Evolutionary conservation across 1,140 invertebrate genomes (phyloP).

Genomic region (Apis florea): DNA sequence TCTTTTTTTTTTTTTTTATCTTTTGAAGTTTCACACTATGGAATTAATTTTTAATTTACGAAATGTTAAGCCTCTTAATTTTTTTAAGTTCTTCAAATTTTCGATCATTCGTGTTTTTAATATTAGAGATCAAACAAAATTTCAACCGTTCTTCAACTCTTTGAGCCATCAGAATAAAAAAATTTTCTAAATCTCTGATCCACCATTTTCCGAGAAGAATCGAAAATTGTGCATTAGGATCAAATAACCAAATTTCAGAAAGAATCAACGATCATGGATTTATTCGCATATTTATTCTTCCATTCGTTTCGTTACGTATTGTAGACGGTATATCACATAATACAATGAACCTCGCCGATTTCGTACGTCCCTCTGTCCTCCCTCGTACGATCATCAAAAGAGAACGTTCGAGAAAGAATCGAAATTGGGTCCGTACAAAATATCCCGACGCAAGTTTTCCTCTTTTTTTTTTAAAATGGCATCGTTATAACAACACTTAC

Average conservation of each 20-base stretch:
- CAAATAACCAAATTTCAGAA: too few species aligned
- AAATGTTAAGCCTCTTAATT: neutral
- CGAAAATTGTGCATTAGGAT: too few species aligned
- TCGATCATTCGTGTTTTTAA: neutral
- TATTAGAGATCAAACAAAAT: neutral
- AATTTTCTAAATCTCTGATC: neutral
- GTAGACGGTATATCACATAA: slow-evolving; percentile 62
- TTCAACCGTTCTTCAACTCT: neutral
- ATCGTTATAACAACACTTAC: slow-evolving; percentile 26
- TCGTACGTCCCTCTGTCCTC: slow-evolving; percentile 31
- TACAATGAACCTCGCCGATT: slow-evolving; percentile 48
- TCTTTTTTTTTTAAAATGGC: neutral
- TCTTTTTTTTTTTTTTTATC: too few species aligned
- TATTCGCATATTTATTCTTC: slow-evolving; percentile 59
- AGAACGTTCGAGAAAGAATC: neutral
- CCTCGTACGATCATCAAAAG: neutral
- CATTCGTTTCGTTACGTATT: slow-evolving; percentile 50
- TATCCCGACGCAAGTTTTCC: neutral
- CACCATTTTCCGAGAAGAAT: neutral
- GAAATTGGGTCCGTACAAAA: slow-evolving; percentile 10
- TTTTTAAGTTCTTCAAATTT: neutral
- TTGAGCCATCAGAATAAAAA: neutral
- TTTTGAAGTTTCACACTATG: neutral
- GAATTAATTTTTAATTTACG: accelerated
- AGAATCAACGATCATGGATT: slow-evolving; percentile 29